Evolutionary conservation across 2,113 vertebrate genomes (phyloP).

Genomic region (Ondatra zibethicus): DNA sequence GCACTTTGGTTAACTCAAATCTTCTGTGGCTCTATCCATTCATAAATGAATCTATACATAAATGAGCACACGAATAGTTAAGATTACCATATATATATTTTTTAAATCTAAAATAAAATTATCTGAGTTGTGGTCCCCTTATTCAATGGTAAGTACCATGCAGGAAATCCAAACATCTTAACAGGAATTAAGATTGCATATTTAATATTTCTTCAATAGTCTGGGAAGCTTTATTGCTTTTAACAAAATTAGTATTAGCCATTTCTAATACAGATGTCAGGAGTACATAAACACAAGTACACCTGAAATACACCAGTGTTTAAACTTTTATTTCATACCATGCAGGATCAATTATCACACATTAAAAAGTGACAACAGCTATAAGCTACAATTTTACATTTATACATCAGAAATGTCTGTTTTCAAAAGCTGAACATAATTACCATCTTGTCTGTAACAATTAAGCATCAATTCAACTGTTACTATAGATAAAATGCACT

Average conservation of each 20-base stretch:
- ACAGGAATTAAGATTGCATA: constrained; percentile 78
- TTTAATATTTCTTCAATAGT: constrained; percentile 74
- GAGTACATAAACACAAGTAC: constrained; percentile 90
- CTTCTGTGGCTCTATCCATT: constrained; percentile 71
- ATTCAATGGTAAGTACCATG: constrained; percentile 52
- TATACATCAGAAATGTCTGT: constrained; percentile 89
- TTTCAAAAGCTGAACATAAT: constrained; percentile 88
- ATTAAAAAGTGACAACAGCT: constrained; percentile 85
- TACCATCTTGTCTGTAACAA: constrained; percentile 80
- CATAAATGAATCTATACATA: constrained; percentile 63
- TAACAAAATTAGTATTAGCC: constrained; percentile 87
- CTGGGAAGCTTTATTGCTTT: constrained; percentile 81
- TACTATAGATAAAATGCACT: constrained; percentile 79
- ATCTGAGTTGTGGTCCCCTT: constrained; percentile 41
- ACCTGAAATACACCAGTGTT: constrained; percentile 88
- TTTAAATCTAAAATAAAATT: constrained; percentile 67
- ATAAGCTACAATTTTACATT: constrained; percentile 89
- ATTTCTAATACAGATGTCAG: constrained; percentile 88
- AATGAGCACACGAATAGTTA: constrained; percentile 64
- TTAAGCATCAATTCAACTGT: constrained; percentile 82
- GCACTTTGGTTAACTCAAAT: constrained; percentile 78
- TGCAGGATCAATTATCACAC: constrained; percentile 88
- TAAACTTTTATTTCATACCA: constrained; percentile 89
- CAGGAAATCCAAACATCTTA: constrained; percentile 66
- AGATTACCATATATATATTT: constrained; percentile 67